Evolutionary conservation across 2,797 vertebrate genomes (phyloP).

Genomic region (Acestrorhynchus altus): DNA sequence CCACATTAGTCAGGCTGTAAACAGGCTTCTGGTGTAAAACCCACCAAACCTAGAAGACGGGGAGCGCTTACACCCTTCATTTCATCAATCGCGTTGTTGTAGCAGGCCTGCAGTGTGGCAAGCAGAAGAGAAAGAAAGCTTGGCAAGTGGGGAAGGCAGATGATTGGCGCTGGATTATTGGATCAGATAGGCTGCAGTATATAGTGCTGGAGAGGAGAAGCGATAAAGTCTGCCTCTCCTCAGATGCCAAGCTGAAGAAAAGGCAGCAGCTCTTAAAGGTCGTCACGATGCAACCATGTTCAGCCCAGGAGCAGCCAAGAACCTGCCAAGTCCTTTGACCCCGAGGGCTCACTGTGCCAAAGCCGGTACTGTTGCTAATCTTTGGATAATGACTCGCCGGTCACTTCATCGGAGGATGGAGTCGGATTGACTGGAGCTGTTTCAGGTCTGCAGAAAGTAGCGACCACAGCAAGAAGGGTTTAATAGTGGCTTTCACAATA

Average conservation of each 20-base stretch:
- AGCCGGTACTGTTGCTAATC: slow-evolving; percentile 51
- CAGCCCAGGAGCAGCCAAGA: slow-evolving; percentile 20
- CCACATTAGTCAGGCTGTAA: too few species aligned
- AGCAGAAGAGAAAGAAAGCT: slow-evolving; percentile 2
- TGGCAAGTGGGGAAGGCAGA: background rate
- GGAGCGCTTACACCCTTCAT: too few species aligned
- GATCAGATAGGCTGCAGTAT: slow-evolving; percentile 42
- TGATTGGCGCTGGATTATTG: slow-evolving; percentile 49
- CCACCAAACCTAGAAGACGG: too few species aligned
- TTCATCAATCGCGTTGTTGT: too few species aligned
- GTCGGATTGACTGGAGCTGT: slow-evolving; percentile 2
- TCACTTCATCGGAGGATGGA: slow-evolving; percentile 32
- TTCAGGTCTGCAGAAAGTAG: too few species aligned
- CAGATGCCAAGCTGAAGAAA: slow-evolving; percentile 25
- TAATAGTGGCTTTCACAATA: background rate
- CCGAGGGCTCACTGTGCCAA: slow-evolving; percentile 30
- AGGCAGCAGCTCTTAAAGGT: slow-evolving; percentile 40
- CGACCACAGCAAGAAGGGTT: background rate
- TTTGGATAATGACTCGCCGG: slow-evolving; percentile 47
- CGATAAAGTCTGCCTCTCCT: slow-evolving; percentile 34
- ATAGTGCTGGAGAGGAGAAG: slow-evolving; percentile 30
- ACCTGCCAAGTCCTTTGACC: slow-evolving; percentile 44
- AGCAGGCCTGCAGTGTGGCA: background rate
- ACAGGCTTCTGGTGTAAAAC: too few species aligned
- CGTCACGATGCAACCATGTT: slow-evolving; percentile 23